Base-by-base conservation (phyloP, 2,888 invertebrate genomes). In the Cephalotes varians region DNA sequence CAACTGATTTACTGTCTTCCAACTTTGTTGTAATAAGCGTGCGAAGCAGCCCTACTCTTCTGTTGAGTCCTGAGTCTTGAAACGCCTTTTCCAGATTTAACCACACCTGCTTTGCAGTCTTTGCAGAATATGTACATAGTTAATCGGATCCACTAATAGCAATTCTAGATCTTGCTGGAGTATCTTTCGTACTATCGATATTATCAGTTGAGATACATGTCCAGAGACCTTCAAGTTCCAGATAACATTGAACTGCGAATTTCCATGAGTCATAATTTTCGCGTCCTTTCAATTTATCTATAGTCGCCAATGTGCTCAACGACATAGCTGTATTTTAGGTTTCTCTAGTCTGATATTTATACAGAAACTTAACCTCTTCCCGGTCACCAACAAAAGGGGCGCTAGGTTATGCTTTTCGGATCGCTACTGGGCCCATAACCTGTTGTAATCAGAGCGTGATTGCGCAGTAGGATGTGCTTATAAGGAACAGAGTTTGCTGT, bases 61-160 rank as follows among this genome's bases (percentile, higher is more conserved):
- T 77, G 2, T 91, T 90, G 5, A 92, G 82, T 34, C 92, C 92
- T n/a, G 85, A 83, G 72, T 93, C 92, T 60, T 93, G 87, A 81
- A 92, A 93, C 0, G 88, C 85, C 10, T 49, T 77, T 76, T 84
- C 49, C 9, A 92, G 79, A 25, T 84, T 91, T 2, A 90, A 82
- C 92, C 92, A 93, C 15, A 83, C 86, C 47, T 90, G 80, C 90
- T 91, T 6, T 37, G 91, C 89, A 4, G 86, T 86, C n/a, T n/a
- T n/a, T 5, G 58, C 76, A 15, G 86, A 18, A 93, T 87, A 69
- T 93, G 91, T 5, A 90, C 85, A 81, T 90, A 91, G 74, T 89
- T 89, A 25, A 88, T 74, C 3, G 89, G 88, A 21, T 92, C 90
- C 10, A 91, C 82, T n/a, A 83, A 74, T n/a, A 91, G 87, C 88